Evolutionary conservation across 2,888 invertebrate species (phyloP).

Genomic region (Apodemia zela): DNA sequence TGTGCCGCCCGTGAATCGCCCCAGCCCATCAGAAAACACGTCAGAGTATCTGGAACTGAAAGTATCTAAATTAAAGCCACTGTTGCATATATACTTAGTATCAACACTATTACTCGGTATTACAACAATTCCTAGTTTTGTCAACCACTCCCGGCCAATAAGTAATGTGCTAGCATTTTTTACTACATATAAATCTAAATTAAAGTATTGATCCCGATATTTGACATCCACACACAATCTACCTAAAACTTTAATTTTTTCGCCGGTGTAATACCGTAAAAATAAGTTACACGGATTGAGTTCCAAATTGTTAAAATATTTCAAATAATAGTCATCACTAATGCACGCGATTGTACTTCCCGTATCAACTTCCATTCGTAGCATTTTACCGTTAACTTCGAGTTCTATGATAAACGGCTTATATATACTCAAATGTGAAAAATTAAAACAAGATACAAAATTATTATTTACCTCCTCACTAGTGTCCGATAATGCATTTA

Average conservation of each 20-base stretch:
- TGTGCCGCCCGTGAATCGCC: constrained; percentile 33
- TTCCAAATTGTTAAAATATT: constrained; percentile 15
- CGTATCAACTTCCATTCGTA: constrained; percentile 29
- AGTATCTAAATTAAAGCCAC: neutral
- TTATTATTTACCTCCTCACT: neutral
- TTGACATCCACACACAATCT: neutral
- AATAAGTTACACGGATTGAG: neutral
- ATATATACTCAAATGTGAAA: neutral
- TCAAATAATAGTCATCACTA: constrained; percentile 23
- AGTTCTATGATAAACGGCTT: neutral
- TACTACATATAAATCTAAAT: constrained; percentile 1
- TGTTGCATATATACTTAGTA: too few relatives aligned
- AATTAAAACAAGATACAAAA: neutral
- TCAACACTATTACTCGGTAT: neutral
- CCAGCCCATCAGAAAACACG: constrained; percentile 13
- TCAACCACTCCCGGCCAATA: neutral
- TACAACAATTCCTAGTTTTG: neutral
- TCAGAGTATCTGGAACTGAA: constrained; percentile 18
- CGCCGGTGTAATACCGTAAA: constrained; percentile 5
- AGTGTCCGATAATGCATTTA: neutral
- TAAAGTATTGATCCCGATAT: neutral
- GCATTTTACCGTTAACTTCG: neutral
- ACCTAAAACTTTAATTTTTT: neutral
- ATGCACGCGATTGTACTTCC: constrained; percentile 32
- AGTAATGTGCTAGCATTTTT: neutral